Base-by-base conservation (phyloP, 2,113 vertebrate genomes). In the Daboia siamensis region DNA sequence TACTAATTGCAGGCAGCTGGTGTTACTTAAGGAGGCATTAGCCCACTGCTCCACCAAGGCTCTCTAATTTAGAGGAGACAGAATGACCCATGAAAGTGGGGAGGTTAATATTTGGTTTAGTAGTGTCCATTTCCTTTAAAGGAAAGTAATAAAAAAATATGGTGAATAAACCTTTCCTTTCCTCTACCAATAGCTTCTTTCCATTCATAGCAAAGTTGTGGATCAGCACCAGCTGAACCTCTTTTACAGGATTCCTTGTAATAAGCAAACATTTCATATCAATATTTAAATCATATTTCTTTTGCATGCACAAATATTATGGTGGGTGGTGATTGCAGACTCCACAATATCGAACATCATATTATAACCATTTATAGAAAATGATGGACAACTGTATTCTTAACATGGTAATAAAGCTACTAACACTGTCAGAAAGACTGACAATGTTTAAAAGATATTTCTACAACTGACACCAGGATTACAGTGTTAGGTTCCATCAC, bases 401-500 rank as follows among this genome's bases (percentile, higher is more conserved):
- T 29, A n/a, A 54, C 39, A 69, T 44, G 51, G 26, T 44, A 88
- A 39, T 46, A 80, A 92, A 80, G 33, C 64, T 69, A 52, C 85
- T 64, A 11, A 46, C 52, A 33, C 59, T 92, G 86, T 64, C 91
- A 88, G 51, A 88, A 44, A 74, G 33, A 92, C 24, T 88, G 91
- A 92, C 91, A 56, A 52, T 13, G 4, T 24, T 92, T 84, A 48
- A 92, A 44, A 46, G 52, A 84, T 57, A 92, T 89, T 69, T 84
- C 61, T 84, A 84, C 24, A 89, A 52, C 87, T 56, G 87, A 89
- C 87, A 92, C 26, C 23, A 69, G 64, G 52, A 89, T 89, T 88
- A 88, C 20, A 39, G 91, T 92, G n/a, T 92, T 48, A 88, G 48
- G n/a, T 88, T 69, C 61, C 61, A 74, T 24, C 33, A 92, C 33